Base-by-base conservation (phyloP, 2,113 vertebrate species). In the Rissa tridactyla region DNA sequence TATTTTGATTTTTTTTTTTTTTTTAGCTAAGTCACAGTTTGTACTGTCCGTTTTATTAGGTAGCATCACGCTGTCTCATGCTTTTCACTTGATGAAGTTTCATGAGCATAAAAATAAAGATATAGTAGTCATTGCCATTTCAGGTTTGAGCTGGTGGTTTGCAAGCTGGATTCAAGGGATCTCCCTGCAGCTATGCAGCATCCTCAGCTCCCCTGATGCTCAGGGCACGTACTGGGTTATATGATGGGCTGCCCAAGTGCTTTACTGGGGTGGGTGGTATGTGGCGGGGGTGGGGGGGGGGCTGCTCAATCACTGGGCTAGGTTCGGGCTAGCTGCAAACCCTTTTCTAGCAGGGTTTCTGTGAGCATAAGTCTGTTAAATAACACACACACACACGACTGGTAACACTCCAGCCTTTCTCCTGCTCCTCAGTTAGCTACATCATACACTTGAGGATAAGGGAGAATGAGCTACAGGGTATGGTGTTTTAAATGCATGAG, bases 41-140 rank as follows among this genome's bases (percentile, higher is more conserved):
- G 40, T 42, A 72, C 38, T 64, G 91, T 65, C 83, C 40, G 0
- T 75, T 80, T 84, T 62, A 55, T 47, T 55, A 61, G 36, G 47
- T 57, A 86, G 52, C 19, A 26, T 64, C 15, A 25, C 2, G 1
- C 10, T 0, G 0, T 17, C 36, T 87, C 68, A 61, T 0, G 0
- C 55, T 78, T 81, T 70, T 82, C 60, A 78, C 9, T 16, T 11
- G 4, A 38, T 17, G 58, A 87, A 27, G 49, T 65, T 92, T 82
- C 58, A 21, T 27, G 51, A 81, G 15, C 58, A 80, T 86, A 69
- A 90, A 86, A 88, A 46, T 11, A 83, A 38, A 80, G 58, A 18
- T 47, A 94, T 10, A 34, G 49, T 44, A 69, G 38, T 57, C 36
- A 15, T 4, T 30, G 52, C 46, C 27, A 34, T 9, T n/a, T 38